phyloP scores from a whole-genome alignment of 2,797 vertebrate genomes.

The Coreius guichenoti region DNA sequence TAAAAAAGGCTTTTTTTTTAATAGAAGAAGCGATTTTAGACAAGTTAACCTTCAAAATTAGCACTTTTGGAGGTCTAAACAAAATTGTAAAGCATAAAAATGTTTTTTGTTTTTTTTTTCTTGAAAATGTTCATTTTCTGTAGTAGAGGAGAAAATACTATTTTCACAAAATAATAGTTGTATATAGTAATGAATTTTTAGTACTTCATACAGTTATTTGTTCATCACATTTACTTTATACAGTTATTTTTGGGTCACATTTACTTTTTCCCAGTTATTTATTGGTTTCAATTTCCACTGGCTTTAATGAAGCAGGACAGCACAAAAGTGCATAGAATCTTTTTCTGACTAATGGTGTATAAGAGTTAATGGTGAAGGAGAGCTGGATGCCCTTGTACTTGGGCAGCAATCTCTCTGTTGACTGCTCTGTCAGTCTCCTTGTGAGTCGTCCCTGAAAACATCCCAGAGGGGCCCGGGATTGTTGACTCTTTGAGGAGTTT shows the following conservation, averaged over 20 bases:
- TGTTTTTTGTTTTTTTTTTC: background rate
- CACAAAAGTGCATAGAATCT: background rate
- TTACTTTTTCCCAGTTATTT: background rate
- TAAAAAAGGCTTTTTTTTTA: background rate
- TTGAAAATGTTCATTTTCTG: background rate
- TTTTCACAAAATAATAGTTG: background rate
- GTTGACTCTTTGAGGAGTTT: conserved; percentile 40
- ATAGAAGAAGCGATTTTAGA: background rate
- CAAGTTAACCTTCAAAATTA: background rate
- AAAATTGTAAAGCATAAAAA: background rate
- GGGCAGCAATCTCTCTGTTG: conserved; percentile 16
- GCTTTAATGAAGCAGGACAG: background rate
- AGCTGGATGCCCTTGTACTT: conserved; percentile 29
- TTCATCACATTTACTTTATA: background rate
- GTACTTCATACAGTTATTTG: background rate
- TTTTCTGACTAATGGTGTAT: conserved; percentile 14
- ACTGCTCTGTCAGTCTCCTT: conserved; percentile 49
- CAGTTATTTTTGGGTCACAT: background rate
- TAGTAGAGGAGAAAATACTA: background rate
- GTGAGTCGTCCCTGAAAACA: conserved; percentile 46
- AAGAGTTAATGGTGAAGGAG: conserved; percentile 5
- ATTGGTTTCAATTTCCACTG: background rate
- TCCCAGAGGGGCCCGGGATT: conserved; percentile 35
- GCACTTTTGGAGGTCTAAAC: background rate
- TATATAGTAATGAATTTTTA: background rate